phyloP scores from a whole-genome alignment of 2,113 vertebrate genomes.

The Anhinga rufa region DNA sequence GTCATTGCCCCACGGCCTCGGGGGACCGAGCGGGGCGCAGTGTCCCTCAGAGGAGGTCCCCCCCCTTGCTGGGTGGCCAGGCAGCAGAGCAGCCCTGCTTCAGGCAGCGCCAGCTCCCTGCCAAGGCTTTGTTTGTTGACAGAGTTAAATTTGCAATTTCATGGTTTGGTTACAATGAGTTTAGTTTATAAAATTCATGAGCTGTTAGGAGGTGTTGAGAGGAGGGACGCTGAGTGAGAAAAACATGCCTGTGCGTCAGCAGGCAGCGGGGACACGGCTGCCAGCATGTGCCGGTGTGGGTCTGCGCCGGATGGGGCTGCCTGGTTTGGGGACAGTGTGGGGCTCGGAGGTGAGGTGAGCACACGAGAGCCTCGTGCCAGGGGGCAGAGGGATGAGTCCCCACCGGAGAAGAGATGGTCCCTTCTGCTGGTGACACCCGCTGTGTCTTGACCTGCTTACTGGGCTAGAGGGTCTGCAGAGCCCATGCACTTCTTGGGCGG shows the following conservation, averaged over 20 bases:
- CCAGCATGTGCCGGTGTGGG: neutral
- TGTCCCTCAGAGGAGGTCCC: neutral
- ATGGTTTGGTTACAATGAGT: constrained; percentile 63
- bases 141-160: constrained; percentile 58
- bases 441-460: accelerated
- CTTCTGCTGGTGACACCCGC: neutral
- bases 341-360: neutral
- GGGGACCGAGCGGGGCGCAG: accelerated
- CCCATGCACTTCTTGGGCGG: neutral
- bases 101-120: neutral
- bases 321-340: neutral
- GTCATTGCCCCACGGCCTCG: accelerated
- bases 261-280: neutral
- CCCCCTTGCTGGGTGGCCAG: neutral
- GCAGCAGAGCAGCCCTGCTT: neutral
- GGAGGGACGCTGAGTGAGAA: neutral
- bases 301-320: neutral
- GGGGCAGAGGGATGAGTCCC: neutral
- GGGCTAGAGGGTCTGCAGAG: neutral
- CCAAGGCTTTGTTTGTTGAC: constrained; percentile 46
- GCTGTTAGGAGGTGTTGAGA: constrained; percentile 7
- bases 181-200: constrained; percentile 58
- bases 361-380: accelerated
- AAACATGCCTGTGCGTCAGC: neutral
- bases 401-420: accelerated